A percentile compares a stretch with the other conserved stretches of the same genome.
Evolutionary conservation across 2,888 invertebrate species (phyloP).

Genomic region (Pristionchus fissidentatus): DNA sequence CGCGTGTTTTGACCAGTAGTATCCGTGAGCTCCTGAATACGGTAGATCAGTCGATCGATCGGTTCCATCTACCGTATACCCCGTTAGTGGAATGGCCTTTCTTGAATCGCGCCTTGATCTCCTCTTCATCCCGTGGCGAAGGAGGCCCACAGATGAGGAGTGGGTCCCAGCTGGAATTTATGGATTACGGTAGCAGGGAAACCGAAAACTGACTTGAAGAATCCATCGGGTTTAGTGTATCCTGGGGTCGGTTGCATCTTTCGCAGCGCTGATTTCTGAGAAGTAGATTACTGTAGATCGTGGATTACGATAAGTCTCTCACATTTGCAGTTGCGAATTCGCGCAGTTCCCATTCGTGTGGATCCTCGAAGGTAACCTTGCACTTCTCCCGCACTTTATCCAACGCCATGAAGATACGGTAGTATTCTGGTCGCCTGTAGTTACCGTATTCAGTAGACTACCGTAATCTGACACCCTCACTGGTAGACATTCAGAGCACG

Average conservation of each 20-base stretch:
- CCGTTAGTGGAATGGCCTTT: too few species aligned
- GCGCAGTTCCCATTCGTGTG: slow-evolving; percentile 36
- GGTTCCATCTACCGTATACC: too few species aligned
- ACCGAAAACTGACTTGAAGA: slow-evolving; percentile 1
- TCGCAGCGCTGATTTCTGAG: slow-evolving; percentile 25
- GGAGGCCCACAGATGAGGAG: slow-evolving; percentile 2
- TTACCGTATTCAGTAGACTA: not conserved
- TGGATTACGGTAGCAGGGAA: not conserved
- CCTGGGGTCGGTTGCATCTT: slow-evolving; percentile 7
- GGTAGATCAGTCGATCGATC: too few species aligned
- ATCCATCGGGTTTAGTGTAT: slow-evolving; percentile 23
- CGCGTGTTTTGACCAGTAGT: too few species aligned
- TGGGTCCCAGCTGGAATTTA: not conserved
- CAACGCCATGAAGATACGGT: slow-evolving; percentile 24
- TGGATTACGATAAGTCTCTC: not conserved
- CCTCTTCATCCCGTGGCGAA: not conserved
- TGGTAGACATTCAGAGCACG: slow-evolving; percentile 21
- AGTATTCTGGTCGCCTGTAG: slow-evolving; percentile 36
- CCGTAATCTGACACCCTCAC: not conserved
- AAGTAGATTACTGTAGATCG: not conserved
- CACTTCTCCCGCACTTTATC: not conserved
- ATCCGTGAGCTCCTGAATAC: not conserved
- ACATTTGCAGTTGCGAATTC: slow-evolving; percentile 36
- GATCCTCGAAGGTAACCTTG: not conserved
- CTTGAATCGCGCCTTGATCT: slow-evolving; percentile 7